Evolutionary conservation across 2,888 invertebrate genomes (phyloP).

Genomic region (Caenorhabditis sp.): DNA sequence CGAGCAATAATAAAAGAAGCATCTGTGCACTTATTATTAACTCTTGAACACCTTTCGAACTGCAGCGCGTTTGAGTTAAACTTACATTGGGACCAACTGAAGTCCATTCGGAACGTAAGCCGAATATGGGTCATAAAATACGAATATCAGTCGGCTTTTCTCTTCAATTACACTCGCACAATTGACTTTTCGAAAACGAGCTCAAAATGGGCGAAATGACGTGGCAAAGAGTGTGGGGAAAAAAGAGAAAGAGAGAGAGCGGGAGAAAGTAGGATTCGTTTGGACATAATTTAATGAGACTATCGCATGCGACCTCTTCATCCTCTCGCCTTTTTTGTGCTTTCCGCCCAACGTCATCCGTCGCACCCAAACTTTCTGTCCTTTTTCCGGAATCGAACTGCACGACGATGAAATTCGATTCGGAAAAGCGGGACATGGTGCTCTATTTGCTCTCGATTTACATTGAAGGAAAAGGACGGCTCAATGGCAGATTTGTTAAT

Average conservation of each 20-base stretch:
- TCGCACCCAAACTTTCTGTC: not conserved
- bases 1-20: constrained; percentile 61
- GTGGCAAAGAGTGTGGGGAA: not conserved
- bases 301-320: constrained; percentile 35
- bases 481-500: constrained; percentile 15
- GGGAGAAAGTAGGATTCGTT: not conserved
- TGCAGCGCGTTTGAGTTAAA: not conserved
- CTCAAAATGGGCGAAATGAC: too few relatives aligned
- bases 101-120: not conserved
- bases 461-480: constrained; percentile 11
- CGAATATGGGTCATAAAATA: constrained; percentile 7
- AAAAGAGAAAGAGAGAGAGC: constrained; percentile 9
- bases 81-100: too few relatives aligned
- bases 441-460: constrained; percentile 32
- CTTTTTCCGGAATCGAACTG: not conserved
- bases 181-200: constrained; percentile 8
- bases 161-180: constrained; percentile 13
- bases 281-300: constrained; percentile 45
- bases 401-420: not conserved
- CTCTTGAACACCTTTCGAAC: constrained; percentile 58
- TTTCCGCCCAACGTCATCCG: too few relatives aligned
- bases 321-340: not conserved
- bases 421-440: not conserved
- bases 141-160: not conserved
- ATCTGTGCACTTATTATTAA: constrained; percentile 51